These are phyloP conservation scores for Gambelia wislizenii DNA, from an alignment of 2,797 vertebrate species.

Conservation along the genomic window DNA sequence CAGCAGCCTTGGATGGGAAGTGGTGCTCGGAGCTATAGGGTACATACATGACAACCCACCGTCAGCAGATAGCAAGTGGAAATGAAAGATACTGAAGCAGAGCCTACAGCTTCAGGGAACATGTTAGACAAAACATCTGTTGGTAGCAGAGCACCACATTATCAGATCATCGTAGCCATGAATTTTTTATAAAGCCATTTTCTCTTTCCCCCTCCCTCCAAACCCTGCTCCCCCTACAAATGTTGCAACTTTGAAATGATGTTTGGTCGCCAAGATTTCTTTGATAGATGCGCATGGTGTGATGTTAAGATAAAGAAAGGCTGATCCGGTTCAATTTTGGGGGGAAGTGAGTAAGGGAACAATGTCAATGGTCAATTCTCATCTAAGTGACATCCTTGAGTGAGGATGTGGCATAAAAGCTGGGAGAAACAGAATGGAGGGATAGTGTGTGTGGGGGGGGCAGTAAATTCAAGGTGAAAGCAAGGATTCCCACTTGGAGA, in stretches of 20 bases:
- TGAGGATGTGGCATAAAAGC: background rate
- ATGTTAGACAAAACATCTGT: constrained; percentile 92
- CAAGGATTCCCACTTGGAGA: background rate
- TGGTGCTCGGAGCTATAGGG: constrained; percentile 86
- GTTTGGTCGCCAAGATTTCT: constrained; percentile 78
- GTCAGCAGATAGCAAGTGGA: constrained; percentile 94
- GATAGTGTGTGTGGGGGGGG: background rate
- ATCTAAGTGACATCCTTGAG: background rate
- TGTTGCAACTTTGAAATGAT: constrained; percentile 84
- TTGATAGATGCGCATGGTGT: constrained; percentile 22
- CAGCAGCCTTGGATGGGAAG: constrained; percentile 82
- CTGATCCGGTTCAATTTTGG: constrained; percentile 67
- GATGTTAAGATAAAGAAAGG: constrained; percentile 79
- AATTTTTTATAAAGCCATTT: constrained; percentile 87
- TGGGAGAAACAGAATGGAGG: background rate
- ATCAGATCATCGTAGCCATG: constrained; percentile 87
- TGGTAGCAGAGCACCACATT: constrained; percentile 88
- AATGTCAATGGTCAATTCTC: constrained; percentile 32
- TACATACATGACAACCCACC: constrained; percentile 87
- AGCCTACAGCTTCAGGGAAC: constrained; percentile 91
- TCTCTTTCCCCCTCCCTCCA: constrained; percentile 36
- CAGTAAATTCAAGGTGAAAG: background rate
- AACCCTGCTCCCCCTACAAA: constrained; percentile 22
- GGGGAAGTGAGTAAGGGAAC: background rate
- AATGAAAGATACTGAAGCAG: constrained; percentile 92